Evolutionary conservation across 1,140 invertebrate species (phyloP).

Genomic region (Archivesica marissinica): DNA sequence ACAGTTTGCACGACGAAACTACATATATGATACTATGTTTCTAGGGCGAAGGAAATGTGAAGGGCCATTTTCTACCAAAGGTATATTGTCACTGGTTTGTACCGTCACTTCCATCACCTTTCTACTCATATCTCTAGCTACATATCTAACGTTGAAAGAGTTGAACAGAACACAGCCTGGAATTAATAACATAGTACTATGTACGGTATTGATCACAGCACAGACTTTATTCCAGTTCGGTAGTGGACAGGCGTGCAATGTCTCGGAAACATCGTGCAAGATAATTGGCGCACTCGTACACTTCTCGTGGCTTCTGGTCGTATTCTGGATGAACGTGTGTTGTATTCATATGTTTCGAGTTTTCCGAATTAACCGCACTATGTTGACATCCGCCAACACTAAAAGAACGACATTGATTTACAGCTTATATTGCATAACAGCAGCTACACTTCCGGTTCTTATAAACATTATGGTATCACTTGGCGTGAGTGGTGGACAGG

Average conservation of each 20-base stretch:
- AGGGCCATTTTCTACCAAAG: neutral
- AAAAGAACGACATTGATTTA: neutral
- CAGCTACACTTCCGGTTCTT: neutral
- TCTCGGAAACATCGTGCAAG: slow-evolving; percentile 74
- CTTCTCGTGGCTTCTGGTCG: slow-evolving; percentile 95
- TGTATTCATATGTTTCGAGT: slow-evolving; percentile 86
- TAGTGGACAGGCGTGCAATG: slow-evolving; percentile 13
- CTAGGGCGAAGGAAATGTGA: too few species aligned
- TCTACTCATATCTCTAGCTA: slow-evolving; percentile 80
- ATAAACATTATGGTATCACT: slow-evolving; percentile 33
- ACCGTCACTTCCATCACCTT: slow-evolving; percentile 81
- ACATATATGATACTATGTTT: too few species aligned
- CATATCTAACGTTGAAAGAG: slow-evolving; percentile 80
- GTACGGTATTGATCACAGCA: slow-evolving; percentile 80
- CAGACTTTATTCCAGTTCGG: slow-evolving; percentile 84
- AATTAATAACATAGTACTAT: slow-evolving; percentile 83
- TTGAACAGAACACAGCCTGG: slow-evolving; percentile 84
- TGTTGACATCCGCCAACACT: neutral
- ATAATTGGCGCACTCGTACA: slow-evolving; percentile 91
- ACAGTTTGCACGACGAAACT: neutral
- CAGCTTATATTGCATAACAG: neutral
- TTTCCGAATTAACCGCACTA: slow-evolving; percentile 60
- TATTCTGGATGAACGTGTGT: slow-evolving; percentile 98
- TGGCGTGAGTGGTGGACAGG: neutral
- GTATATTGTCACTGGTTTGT: slow-evolving; percentile 71